Evolutionary conservation across 2,797 vertebrate genomes (phyloP).

Genomic region (Periophthalmus magnuspinnatus): DNA sequence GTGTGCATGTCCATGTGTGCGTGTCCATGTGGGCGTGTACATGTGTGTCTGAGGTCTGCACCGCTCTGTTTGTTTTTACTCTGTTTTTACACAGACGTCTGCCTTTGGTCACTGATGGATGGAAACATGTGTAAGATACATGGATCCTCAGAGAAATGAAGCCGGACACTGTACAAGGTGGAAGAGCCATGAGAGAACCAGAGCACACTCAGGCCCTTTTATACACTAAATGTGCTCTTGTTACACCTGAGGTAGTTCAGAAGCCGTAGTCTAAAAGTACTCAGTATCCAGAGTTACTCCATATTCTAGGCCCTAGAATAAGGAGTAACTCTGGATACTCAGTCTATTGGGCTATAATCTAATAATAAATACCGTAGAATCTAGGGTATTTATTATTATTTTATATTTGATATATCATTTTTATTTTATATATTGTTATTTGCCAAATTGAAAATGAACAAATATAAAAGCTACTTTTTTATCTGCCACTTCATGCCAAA

Average conservation of each 20-base stretch:
- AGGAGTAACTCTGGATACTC: too few species aligned
- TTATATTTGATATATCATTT: background rate
- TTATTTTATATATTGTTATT: too few species aligned
- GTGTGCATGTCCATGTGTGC: slow-evolving; percentile 1
- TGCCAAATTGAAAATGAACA: background rate
- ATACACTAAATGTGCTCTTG: background rate
- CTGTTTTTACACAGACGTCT: slow-evolving; percentile 68
- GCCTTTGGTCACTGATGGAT: slow-evolving; percentile 65
- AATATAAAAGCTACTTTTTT: background rate
- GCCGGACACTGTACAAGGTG: slow-evolving; percentile 36
- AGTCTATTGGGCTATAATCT: too few species aligned
- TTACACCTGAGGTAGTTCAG: background rate
- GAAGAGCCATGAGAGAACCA: slow-evolving; percentile 1
- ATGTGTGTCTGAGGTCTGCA: slow-evolving; percentile 13
- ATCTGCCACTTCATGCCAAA: background rate
- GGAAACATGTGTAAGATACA: slow-evolving; percentile 64
- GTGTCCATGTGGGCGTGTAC: slow-evolving; percentile 12
- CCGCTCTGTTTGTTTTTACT: slow-evolving; percentile 67
- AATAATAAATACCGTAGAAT: too few species aligned
- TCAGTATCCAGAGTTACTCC: background rate
- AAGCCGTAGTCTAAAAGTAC: background rate
- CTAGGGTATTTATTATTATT: background rate
- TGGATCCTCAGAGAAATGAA: slow-evolving; percentile 48
- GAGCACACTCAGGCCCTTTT: background rate
- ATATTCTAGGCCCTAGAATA: too few species aligned